Percentiles rank a stretch among this genome's conserved stretches.
Conservation (phyloP, 1,140 invertebrate genomes). For the Drosophila bipectinata region DNA sequence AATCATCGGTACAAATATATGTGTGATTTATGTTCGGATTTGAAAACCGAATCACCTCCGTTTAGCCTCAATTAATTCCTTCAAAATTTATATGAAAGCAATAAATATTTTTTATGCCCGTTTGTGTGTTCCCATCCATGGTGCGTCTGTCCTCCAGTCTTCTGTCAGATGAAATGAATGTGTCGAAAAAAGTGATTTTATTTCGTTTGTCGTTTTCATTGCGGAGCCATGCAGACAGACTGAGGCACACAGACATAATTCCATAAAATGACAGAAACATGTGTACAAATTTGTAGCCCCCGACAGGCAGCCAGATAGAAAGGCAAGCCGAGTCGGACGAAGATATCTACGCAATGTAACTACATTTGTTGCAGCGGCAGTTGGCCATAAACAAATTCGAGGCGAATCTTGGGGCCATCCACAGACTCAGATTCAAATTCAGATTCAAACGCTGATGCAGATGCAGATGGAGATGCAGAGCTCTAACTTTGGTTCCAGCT, state of each 20-base stretch:
- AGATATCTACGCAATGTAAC: slow-evolving; percentile 50
- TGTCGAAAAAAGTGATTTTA: slow-evolving; percentile 67
- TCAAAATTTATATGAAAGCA: slow-evolving; percentile 41
- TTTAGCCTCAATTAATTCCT: slow-evolving; percentile 48
- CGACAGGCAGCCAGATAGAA: slow-evolving; percentile 19
- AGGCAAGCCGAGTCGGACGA: not conserved
- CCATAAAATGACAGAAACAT: slow-evolving; percentile 81
- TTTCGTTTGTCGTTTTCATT: slow-evolving; percentile 67
- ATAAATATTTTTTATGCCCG: slow-evolving; percentile 46
- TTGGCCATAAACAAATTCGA: slow-evolving; percentile 77
- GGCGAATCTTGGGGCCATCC: slow-evolving; percentile 44
- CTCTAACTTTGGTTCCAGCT: slow-evolving; percentile 41
- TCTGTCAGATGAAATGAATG: slow-evolving; percentile 38
- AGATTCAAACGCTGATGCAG: slow-evolving; percentile 33
- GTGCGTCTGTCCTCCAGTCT: slow-evolving; percentile 17
- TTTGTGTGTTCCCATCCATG: slow-evolving; percentile 30
- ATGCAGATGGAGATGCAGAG: slow-evolving; percentile 24
- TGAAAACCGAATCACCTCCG: slow-evolving; percentile 19
- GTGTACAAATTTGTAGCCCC: slow-evolving; percentile 76
- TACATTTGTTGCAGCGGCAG: slow-evolving; percentile 49
- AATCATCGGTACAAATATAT: slow-evolving; percentile 24
- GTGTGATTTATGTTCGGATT: slow-evolving; percentile 18
- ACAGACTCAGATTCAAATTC: slow-evolving; percentile 23
- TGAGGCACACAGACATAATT: slow-evolving; percentile 54
- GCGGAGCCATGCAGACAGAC: slow-evolving; percentile 18